These are phyloP conservation scores for Brachypteracias leptosomus DNA, from an alignment of 2,113 vertebrate genomes.

Conservation along the genomic window DNA sequence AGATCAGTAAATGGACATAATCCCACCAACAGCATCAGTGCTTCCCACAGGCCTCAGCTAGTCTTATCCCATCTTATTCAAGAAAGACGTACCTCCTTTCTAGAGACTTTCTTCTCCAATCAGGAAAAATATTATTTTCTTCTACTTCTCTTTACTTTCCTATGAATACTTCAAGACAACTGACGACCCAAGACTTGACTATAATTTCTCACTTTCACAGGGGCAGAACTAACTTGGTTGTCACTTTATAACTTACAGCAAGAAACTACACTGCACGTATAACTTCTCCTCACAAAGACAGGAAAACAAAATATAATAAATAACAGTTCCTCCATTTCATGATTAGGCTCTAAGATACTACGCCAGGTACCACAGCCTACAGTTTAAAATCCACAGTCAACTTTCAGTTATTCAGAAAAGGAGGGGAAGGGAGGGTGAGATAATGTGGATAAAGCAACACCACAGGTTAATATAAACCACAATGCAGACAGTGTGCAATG, in stretches of 20 bases:
- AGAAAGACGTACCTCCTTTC: background rate
- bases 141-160: background rate
- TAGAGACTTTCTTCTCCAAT: background rate
- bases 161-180: background rate
- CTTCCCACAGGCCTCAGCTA: background rate
- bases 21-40: background rate
- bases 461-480: background rate
- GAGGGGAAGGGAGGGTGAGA: background rate
- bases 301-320: background rate
- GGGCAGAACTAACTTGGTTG: background rate
- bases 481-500: background rate
- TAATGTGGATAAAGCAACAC: background rate
- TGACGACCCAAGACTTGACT: background rate
- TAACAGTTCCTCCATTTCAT: background rate
- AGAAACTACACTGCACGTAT: background rate
- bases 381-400: background rate
- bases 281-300: background rate
- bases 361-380: background rate
- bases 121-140: background rate
- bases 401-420: background rate
- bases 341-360: background rate
- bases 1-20: background rate
- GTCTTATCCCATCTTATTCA: background rate
- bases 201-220: background rate
- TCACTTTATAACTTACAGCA: background rate